phyloP scores from a whole-genome alignment of 2,113 vertebrate genomes.

The Epinephelus lanceolatus region DNA sequence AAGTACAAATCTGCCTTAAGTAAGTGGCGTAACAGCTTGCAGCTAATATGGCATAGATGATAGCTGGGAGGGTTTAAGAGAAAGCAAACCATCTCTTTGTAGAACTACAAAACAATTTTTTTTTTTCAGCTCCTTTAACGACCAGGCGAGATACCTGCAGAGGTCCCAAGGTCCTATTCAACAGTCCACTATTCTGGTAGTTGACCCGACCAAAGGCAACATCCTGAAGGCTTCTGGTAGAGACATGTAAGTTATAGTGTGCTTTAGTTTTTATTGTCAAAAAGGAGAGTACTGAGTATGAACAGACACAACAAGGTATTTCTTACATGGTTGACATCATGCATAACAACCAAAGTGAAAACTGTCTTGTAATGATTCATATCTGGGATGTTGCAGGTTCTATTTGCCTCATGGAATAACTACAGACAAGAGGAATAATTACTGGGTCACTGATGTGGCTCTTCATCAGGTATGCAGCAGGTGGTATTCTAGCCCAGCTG shows the following conservation, averaged over 20 bases:
- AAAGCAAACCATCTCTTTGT: neutral
- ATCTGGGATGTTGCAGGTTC: slow-evolving; percentile 85
- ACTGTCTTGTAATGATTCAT: neutral
- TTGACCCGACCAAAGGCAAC: slow-evolving; percentile 87
- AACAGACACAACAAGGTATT: neutral
- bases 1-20: too few relatives aligned
- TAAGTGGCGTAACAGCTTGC: too few relatives aligned
- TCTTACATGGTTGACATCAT: neutral
- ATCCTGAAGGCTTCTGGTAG: slow-evolving; percentile 90
- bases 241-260: slow-evolving; percentile 87
- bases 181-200: slow-evolving; percentile 92
- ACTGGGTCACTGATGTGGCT: slow-evolving; percentile 98
- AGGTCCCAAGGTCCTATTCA: slow-evolving; percentile 92
- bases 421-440: slow-evolving; percentile 91
- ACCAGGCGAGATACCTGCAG: slow-evolving; percentile 89
- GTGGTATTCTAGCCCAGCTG: neutral
- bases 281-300: neutral
- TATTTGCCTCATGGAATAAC: slow-evolving; percentile 96
- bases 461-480: slow-evolving; percentile 92
- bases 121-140: slow-evolving; percentile 91
- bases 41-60: neutral
- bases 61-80: neutral
- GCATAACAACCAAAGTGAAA: neutral
- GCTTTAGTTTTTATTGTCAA: neutral
- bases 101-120: neutral